Evolutionary conservation across 2,888 invertebrate genomes (phyloP), one percentile per base, ranked within the genome.

Genomic region (Synergus itoensis): DNA sequence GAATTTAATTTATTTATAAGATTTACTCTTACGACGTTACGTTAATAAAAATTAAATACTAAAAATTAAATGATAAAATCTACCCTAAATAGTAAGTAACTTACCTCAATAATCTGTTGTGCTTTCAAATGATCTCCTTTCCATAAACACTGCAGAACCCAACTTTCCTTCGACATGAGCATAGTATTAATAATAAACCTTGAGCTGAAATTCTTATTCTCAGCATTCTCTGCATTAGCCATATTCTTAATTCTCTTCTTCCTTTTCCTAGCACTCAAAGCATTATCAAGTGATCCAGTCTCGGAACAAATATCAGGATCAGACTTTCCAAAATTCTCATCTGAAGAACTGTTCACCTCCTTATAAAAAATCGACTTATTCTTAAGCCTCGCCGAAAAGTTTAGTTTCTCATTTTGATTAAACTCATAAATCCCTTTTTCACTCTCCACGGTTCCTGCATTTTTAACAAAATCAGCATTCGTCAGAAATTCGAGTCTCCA

Each of bases 31-130:
- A 36, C 36, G 36, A 4, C 0, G 21, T 18, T 60, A 21, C 12
- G 60, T 21, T 12, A 21, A 28, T 60, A 60, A 21, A 21, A 60
- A 60, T 28, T 28, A 14, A 28, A 60, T 21, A 60, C 9, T 65
- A n/a, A 65, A 14, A 64, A 36, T 12, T 1, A 65, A 65, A n/a
- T 65, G 4, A 4, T 12, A 14, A 62, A 60, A 60, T 28, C 43
- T 79, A 65, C 11, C 0, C 3, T 36, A 57, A 0, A 78, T 18
- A 18, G 12, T 43, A 63, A 0, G 81, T 80, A 45, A 89, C 92
- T 93, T 93, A 97, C 97, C 95, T 96, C 94, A 86, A 97, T 94
- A 81, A 97, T 96, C 92, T 96, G 95, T 87, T 95, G 95, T 0
- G 96, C 97, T 92, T 96, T 95, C 8, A 94, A 93, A 84, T 96